phyloP scores from a whole-genome alignment of 2,113 vertebrate genomes.

The Mus musculus region GRCm39 chr11:107628001-107628500 shows the following conservation, averaged over 20 bases:
- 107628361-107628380: background rate
- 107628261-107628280: background rate
- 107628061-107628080: background rate
- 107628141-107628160: background rate
- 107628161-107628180: background rate
- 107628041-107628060: too few species aligned
- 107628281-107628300: background rate
- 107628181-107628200: background rate
- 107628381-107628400: too few species aligned
- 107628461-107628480: background rate
- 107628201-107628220: background rate
- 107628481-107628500: background rate
- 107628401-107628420: background rate
- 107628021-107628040: background rate
- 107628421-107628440: background rate
- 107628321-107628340: too few species aligned
- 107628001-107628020: fast-evolving
- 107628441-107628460: background rate
- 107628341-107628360: background rate
- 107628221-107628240: background rate
- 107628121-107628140: background rate
- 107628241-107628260: background rate
- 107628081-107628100: background rate
- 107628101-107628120: fast-evolving
- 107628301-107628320: background rate